Evolutionary conservation across 2,888 invertebrate genomes (phyloP), one percentile per base, ranked within the genome.

Genomic region (Noctua pronuba): DNA sequence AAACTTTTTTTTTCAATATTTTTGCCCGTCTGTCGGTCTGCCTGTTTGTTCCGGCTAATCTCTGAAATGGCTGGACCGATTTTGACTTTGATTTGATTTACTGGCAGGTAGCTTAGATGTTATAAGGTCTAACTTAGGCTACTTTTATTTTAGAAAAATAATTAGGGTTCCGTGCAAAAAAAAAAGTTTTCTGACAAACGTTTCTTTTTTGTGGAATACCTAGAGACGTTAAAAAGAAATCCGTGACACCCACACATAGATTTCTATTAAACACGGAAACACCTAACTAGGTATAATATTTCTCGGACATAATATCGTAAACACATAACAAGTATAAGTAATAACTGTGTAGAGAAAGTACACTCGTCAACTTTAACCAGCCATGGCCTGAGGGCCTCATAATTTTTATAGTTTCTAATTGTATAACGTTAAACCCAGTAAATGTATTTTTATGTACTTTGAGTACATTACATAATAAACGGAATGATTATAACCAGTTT

Each of bases 301-400:
- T 31, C 31, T 55, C 8, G 4, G 52, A 52, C 24, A 21, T 49
- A 31, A 41, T 44, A 55, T 35, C 18, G n/a, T 41, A 41, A 65
- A 41, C 65, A 41, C 8, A 44, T 31, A 58, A 21, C 21, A 49
- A 18, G 13, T 10, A 6, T n/a, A 31, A 10, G 44, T 65, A 31
- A 65, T 16, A 38, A 62, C 55, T 76, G 84, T 62, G 81, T 75
- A 80, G 78, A 60, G 82, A 82, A 82, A 82, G 82, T 74, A 44
- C n/a, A 35, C 73, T 52, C 38, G 64, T 82, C 71, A 68, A 65
- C 31, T 71, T 64, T 28, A 60, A 71, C 35, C 60, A 68, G 21
- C 35, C 21, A 18, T 62, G 46, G 73, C 82, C 71, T n/a, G 28
- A 68, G 68, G 77, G 77, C 64, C 16, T 38, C 18, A 38, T 35